Evolutionary conservation across 2,797 vertebrate species (phyloP).

Genomic region (Phylloscopus collybita): DNA sequence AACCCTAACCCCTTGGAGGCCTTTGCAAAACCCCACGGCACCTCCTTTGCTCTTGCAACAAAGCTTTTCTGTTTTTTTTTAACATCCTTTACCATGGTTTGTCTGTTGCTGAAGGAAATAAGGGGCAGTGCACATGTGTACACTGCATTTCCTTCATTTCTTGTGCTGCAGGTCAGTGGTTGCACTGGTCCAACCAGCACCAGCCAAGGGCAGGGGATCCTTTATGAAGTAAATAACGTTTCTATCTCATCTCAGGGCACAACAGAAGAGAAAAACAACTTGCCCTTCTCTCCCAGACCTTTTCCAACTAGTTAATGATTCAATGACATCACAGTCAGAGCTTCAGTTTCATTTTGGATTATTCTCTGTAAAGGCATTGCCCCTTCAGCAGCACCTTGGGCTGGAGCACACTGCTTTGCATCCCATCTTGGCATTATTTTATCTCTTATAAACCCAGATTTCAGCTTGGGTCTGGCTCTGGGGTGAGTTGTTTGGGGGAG

Average conservation of each 20-base stretch:
- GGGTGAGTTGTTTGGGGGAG: neutral
- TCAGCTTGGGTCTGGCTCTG: neutral
- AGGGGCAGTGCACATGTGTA: neutral
- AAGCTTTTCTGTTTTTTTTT: neutral
- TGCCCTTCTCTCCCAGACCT: neutral
- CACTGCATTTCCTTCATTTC: neutral
- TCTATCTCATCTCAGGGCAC: neutral
- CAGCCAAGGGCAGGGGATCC: neutral
- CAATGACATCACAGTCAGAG: neutral
- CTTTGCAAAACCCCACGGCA: neutral
- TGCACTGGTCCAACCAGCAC: neutral
- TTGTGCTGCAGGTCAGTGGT: neutral
- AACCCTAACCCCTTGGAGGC: neutral
- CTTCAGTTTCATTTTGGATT: neutral
- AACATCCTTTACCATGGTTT: slow-evolving; percentile 58
- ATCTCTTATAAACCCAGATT: neutral
- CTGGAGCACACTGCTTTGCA: rapidly evolving
- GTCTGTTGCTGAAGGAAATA: slow-evolving; percentile 72
- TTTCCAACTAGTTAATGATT: neutral
- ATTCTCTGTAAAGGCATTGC: neutral
- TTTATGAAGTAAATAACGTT: neutral
- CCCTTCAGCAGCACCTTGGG: neutral
- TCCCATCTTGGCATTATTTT: neutral
- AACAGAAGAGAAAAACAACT: neutral
- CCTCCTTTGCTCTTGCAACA: rapidly evolving